Conservation (phyloP, 2,113 vertebrate genomes). For the Poeciliopsis occidentalis region DNA sequence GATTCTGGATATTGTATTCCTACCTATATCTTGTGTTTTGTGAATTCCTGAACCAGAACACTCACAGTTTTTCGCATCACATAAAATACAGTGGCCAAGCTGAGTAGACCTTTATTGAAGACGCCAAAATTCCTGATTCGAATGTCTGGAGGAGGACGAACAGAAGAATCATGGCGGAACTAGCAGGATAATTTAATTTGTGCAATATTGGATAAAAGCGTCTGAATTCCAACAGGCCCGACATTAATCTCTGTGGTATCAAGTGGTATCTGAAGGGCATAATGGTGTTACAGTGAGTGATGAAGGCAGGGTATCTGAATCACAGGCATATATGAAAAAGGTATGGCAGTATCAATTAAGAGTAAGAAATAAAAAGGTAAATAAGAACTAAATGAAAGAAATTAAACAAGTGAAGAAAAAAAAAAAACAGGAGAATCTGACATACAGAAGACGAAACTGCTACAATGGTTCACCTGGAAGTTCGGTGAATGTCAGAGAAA, state of each 20-base stretch:
- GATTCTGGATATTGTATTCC: not conserved
- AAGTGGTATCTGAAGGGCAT: slow-evolving; percentile 42
- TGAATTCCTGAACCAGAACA: not conserved
- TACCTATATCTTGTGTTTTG: not conserved
- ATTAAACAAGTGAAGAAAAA: slow-evolving; percentile 2
- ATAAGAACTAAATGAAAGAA: not conserved
- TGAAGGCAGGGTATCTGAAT: slow-evolving; percentile 36
- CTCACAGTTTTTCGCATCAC: slow-evolving; percentile 15
- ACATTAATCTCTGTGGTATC: slow-evolving; percentile 35
- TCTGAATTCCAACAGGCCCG: slow-evolving; percentile 28
- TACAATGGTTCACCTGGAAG: too few relatives aligned
- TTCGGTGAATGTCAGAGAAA: too few relatives aligned
- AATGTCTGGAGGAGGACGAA: slow-evolving; percentile 25
- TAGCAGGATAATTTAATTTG: slow-evolving; percentile 56
- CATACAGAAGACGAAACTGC: too few relatives aligned
- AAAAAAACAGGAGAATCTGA: not conserved
- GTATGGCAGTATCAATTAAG: not conserved
- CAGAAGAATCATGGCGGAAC: slow-evolving; percentile 23
- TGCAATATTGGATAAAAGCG: slow-evolving; percentile 50
- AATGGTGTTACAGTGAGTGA: slow-evolving; percentile 44
- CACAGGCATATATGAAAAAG: not conserved
- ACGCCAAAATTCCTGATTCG: slow-evolving; percentile 15
- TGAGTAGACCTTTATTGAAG: slow-evolving; percentile 18
- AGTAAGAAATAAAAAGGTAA: slow-evolving; percentile 2
- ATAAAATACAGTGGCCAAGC: not conserved